Evolutionary conservation across 2,888 invertebrate genomes (phyloP).

Genomic region (Pollenia amentaria): DNA sequence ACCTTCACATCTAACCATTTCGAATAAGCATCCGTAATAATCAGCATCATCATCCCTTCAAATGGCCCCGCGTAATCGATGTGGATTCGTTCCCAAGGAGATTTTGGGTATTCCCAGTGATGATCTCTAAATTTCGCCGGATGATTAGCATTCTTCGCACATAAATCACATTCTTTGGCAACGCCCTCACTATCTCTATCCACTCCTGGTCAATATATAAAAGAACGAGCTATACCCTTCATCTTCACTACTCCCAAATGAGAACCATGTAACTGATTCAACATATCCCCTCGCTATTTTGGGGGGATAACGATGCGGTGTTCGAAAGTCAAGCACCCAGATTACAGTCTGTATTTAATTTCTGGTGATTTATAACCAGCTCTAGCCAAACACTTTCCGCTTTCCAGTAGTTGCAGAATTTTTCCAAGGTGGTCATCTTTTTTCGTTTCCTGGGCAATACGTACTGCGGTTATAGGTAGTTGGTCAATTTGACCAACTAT

Average conservation of each 20-base stretch:
- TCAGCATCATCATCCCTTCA: slow-evolving; percentile 76
- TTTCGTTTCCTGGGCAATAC: slow-evolving; percentile 28
- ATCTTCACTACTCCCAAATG: slow-evolving; percentile 53
- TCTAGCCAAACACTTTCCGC: background rate
- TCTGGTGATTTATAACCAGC: slow-evolving; percentile 1
- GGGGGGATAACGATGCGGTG: slow-evolving; percentile 31
- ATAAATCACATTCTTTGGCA: slow-evolving; percentile 24
- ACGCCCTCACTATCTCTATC: slow-evolving; percentile 42
- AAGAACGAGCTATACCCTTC: slow-evolving; percentile 44
- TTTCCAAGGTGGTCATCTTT: background rate
- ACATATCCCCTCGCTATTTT: background rate
- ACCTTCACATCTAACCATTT: slow-evolving; percentile 83
- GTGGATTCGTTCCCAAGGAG: slow-evolving; percentile 49
- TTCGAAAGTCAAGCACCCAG: background rate
- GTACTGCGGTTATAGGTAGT: background rate
- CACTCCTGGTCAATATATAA: slow-evolving; percentile 47
- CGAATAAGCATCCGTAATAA: slow-evolving; percentile 81
- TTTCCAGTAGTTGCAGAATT: background rate
- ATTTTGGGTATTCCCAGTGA: slow-evolving; percentile 50
- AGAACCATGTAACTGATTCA: slow-evolving; percentile 39
- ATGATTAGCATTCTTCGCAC: slow-evolving; percentile 13
- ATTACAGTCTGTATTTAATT: background rate
- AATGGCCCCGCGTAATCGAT: slow-evolving; percentile 83
- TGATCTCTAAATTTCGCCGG: slow-evolving; percentile 32
- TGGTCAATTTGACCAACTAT: background rate